Evolutionary conservation across 2,888 invertebrate genomes (phyloP).

Genomic region (Cephus nigrinus): DNA sequence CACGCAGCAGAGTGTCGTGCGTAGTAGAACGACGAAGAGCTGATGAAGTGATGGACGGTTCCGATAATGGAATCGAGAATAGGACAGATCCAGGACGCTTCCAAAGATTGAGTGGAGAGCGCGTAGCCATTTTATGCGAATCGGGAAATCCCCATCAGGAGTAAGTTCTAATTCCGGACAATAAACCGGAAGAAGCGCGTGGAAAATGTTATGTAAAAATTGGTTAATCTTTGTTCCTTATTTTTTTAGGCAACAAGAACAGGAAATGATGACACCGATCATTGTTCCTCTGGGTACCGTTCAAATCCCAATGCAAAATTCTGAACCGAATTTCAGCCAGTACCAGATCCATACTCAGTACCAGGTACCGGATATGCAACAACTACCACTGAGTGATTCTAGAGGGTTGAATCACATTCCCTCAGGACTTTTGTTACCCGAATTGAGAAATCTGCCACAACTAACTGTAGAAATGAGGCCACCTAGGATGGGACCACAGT

Average conservation of each 20-base stretch:
- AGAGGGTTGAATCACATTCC: slow-evolving; percentile 56
- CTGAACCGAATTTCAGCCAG: slow-evolving; percentile 48
- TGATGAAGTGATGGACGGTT: slow-evolving; percentile 85
- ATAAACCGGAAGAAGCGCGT: neutral
- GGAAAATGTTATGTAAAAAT: no score
- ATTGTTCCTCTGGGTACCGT: slow-evolving; percentile 59
- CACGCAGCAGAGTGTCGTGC: slow-evolving; percentile 86
- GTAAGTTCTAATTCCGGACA: slow-evolving; percentile 50
- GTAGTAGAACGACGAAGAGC: slow-evolving; percentile 87
- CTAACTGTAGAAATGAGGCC: slow-evolving; percentile 56
- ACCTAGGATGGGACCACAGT: slow-evolving; percentile 49
- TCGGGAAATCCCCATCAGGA: slow-evolving; percentile 77
- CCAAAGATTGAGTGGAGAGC: slow-evolving; percentile 82
- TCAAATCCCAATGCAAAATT: slow-evolving; percentile 53
- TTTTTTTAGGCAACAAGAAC: slow-evolving; percentile 52
- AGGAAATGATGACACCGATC: slow-evolving; percentile 59
- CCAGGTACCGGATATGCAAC: slow-evolving; percentile 57
- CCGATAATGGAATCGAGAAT: slow-evolving; percentile 78
- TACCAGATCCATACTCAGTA: slow-evolving; percentile 57
- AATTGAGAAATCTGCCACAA: slow-evolving; percentile 52
- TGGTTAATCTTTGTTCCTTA: neutral
- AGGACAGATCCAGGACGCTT: slow-evolving; percentile 77
- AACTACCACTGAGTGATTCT: slow-evolving; percentile 52
- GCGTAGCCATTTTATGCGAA: slow-evolving; percentile 89
- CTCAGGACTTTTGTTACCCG: slow-evolving; percentile 46